Evolutionary conservation across 2,113 vertebrate genomes (phyloP), one percentile per base, ranked within the genome.

Genomic region (Lagenorhynchus albirostris): DNA sequence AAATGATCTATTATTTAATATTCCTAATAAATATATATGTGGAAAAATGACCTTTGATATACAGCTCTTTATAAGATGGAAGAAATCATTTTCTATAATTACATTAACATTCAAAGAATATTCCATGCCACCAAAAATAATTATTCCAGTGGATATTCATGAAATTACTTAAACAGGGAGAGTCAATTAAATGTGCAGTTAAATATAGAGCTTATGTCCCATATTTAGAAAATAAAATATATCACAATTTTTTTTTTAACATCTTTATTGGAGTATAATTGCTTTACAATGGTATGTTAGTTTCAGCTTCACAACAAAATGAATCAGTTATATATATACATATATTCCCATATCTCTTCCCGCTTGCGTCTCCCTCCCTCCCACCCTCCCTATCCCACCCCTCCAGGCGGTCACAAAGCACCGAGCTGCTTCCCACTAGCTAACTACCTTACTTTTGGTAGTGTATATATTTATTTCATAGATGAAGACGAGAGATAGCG

Each of bases 71-170:
- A 44, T 82, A 79, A 82, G 88, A 41, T n/a, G 4, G 7, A 87
- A 95, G n/a, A 93, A 76, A 91, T 81, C 0, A 21, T 95, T 93
- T 89, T 80, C 21, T 95, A 20, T 67, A 62, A 81, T 73, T 91
- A 76, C 83, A 12, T 86, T 71, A 55, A 85, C 8, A 68, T 63
- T 89, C 8, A 89, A 67, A 60, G 25, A 80, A 29, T 9, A 4
- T 79, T 88, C 67, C 31, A 74, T 68, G 47, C 3, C 41, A 50
- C 1, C 33, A 68, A 68, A 70, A 79, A 29, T 83, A 21, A n/a
- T 63, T 81, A 82, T 76, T 67, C 25, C 33, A 36, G 50, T 76
- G 29, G 11, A 41, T 89, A 93, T 53, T 89, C 10, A 65, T 90
- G 88, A 84, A 2, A 20, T 65, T 80, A 60, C 58, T 74, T 84